phyloP scores from a whole-genome alignment of 1,140 invertebrate species.

The Penaeus japonicus region DNA sequence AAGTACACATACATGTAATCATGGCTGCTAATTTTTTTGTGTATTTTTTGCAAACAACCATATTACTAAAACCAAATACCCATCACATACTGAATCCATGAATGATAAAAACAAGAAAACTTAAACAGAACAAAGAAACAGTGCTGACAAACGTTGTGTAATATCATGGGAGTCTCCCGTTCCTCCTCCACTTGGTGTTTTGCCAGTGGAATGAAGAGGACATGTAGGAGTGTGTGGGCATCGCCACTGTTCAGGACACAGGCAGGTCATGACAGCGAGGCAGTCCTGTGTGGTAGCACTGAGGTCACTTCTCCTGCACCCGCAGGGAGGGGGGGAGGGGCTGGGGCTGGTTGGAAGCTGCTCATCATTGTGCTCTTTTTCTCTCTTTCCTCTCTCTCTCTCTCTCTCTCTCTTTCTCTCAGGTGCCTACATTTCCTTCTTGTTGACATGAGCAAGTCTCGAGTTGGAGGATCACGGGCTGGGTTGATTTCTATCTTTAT shows the following conservation, averaged over 20 bases:
- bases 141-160: slow-evolving; percentile 35
- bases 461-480: too few species aligned
- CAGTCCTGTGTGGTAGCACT: slow-evolving; percentile 19
- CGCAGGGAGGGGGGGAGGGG: neutral
- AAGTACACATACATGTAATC: slow-evolving; percentile 32
- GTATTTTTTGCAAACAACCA: slow-evolving; percentile 17
- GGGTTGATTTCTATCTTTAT: too few species aligned
- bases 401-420: too few species aligned
- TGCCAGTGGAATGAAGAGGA: slow-evolving; percentile 4
- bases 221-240: slow-evolving; percentile 43
- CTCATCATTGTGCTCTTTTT: neutral
- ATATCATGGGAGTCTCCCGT: slow-evolving; percentile 26
- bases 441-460: too few species aligned
- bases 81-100: slow-evolving; percentile 20
- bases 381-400: too few species aligned
- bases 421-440: too few species aligned
- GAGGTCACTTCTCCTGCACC: slow-evolving; percentile 1
- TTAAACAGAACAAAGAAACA: slow-evolving; percentile 32
- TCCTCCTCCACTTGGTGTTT: slow-evolving; percentile 21
- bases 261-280: slow-evolving; percentile 32
- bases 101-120: slow-evolving; percentile 33
- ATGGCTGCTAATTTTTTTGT: neutral
- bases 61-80: slow-evolving; percentile 36
- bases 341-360: neutral
- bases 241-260: slow-evolving; percentile 44